phyloP scores from a whole-genome alignment of 2,113 vertebrate species.

The Neolamprologus cancellatus region DNA sequence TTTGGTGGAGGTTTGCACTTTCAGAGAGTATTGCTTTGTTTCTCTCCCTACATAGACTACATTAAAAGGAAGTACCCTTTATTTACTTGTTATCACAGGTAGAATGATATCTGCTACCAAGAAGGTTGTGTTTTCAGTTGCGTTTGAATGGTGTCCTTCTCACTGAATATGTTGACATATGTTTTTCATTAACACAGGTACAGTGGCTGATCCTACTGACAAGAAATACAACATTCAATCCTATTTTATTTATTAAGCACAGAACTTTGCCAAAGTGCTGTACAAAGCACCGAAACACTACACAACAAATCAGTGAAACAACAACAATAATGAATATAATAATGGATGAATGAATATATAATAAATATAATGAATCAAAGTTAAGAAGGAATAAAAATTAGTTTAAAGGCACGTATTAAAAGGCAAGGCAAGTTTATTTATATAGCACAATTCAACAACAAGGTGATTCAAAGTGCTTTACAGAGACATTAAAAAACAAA shows the following conservation, averaged over 20 bases:
- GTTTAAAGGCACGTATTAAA: neutral
- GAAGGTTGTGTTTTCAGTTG: neutral
- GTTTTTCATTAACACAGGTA: neutral
- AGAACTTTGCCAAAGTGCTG: neutral
- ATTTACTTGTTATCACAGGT: neutral
- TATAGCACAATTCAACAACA: neutral
- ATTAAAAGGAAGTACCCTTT: neutral
- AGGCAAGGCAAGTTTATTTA: neutral
- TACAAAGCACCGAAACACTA: neutral
- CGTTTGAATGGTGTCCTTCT: neutral
- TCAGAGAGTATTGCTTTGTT: neutral
- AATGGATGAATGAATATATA: neutral
- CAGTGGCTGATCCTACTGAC: neutral
- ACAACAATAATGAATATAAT: neutral
- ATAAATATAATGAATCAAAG: neutral
- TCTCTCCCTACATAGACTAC: neutral
- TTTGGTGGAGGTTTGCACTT: neutral
- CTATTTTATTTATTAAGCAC: neutral
- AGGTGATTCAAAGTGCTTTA: neutral
- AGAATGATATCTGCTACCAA: neutral
- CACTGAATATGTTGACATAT: neutral
- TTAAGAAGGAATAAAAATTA: neutral
- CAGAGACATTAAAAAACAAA: neutral
- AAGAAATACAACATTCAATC: neutral
- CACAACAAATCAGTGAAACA: neutral